These are phyloP conservation scores for Harpagoxenus sublaevis DNA, from an alignment of 2,888 invertebrate genomes.

Conservation along the genomic window DNA sequence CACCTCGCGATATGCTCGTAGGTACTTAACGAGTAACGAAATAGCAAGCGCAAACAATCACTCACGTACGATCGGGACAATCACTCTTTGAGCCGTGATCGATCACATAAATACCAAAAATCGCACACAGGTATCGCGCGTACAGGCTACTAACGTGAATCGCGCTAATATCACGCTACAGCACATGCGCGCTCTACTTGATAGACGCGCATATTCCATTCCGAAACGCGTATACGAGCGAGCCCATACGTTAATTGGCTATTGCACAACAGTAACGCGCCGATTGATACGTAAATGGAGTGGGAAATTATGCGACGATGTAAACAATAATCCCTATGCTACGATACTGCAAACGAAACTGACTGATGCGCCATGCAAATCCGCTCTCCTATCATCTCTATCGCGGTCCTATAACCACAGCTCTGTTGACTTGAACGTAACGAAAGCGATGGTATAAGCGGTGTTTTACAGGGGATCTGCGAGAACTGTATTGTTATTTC, in stretches of 20 bases:
- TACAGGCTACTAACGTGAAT: conserved; percentile 8
- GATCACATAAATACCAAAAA: conserved; percentile 30
- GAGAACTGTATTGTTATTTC: not conserved
- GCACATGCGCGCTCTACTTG: not conserved
- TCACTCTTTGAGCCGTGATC: conserved; percentile 9
- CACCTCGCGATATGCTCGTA: not conserved
- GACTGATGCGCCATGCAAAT: conserved; percentile 65
- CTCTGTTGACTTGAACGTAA: conserved; percentile 45
- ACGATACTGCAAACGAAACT: conserved; percentile 63
- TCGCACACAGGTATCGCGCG: not conserved
- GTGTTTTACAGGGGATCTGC: not conserved
- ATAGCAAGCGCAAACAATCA: not conserved
- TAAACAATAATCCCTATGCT: conserved; percentile 72
- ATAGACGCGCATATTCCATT: conserved; percentile 37
- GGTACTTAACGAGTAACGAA: not conserved
- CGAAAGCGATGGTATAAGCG: conserved; percentile 41
- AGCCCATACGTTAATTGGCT: conserved; percentile 71
- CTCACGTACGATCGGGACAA: not conserved
- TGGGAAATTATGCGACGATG: conserved; percentile 74
- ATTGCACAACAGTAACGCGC: conserved; percentile 73
- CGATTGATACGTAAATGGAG: conserved; percentile 79
- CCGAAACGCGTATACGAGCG: conserved; percentile 32
- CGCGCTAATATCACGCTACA: conserved; percentile 27
- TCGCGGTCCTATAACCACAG: not conserved
- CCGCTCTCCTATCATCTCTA: conserved; percentile 36